Evolutionary conservation across 2,888 invertebrate species (phyloP).

Genomic region (Thereva nobilitata): DNA sequence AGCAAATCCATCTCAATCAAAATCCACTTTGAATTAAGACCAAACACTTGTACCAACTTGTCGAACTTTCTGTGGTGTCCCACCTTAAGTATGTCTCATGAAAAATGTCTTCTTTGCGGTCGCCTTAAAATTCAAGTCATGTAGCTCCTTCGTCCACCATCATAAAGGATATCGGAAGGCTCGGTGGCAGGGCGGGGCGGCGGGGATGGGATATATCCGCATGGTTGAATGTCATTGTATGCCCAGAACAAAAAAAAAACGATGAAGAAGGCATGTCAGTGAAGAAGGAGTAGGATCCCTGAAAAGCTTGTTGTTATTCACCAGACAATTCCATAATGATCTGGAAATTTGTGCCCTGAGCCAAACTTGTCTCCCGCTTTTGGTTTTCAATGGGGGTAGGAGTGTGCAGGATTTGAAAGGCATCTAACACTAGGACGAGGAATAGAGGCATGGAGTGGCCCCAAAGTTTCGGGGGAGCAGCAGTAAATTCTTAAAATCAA

Average conservation of each 20-base stretch:
- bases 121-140: slow-evolving; percentile 41
- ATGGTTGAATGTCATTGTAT: slow-evolving; percentile 27
- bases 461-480: slow-evolving; percentile 6
- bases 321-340: slow-evolving; percentile 41
- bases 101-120: slow-evolving; percentile 39
- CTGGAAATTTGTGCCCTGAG: slow-evolving; percentile 41
- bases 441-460: too few relatives aligned
- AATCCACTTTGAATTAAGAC: slow-evolving; percentile 43
- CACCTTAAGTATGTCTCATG: slow-evolving; percentile 38
- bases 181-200: slow-evolving; percentile 21
- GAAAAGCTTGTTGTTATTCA: slow-evolving; percentile 40
- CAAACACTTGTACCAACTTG: slow-evolving; percentile 41
- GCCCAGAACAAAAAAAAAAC: slow-evolving; percentile 16
- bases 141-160: slow-evolving; percentile 29
- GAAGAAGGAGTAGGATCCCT: slow-evolving; percentile 24
- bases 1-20: slow-evolving; percentile 40
- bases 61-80: slow-evolving; percentile 31
- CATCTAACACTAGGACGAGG: too few relatives aligned
- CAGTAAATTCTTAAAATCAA: slow-evolving; percentile 33
- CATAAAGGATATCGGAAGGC: slow-evolving; percentile 23
- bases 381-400: not conserved
- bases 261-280: not conserved
- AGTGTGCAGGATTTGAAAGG: not conserved
- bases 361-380: slow-evolving; percentile 24
- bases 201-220: slow-evolving; percentile 25